Base-by-base conservation (phyloP, 1,140 invertebrate genomes). In the Drosophila kepulauana region DNA sequence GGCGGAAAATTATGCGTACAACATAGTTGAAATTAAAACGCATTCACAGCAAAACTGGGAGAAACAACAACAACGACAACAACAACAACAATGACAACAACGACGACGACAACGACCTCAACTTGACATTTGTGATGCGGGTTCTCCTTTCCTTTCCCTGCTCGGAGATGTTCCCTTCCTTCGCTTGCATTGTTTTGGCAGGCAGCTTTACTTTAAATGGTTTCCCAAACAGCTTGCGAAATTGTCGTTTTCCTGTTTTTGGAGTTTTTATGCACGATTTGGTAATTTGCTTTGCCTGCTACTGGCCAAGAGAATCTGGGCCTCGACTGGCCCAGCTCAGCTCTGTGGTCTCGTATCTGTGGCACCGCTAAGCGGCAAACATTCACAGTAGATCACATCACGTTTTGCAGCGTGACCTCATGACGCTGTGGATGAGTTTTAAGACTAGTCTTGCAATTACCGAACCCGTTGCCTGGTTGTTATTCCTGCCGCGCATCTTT, bases 1-100 rank as follows among this genome's bases (percentile, higher is more conserved):
- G 78, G 77, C 78, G 78, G 57, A 88, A 88, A 88, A 89, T 82
- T 73, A 84, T 89, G 84, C 85, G 85, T 75, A 43, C 46, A 66
- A 25, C 46, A 73, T 82, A 75, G 70, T 84, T 80, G 67, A 61
- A 77, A 77, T 65, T 30, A 49, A 82, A 87, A 77, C 71, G 56
- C 56, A 84, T 75, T 33, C 45, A 48, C 52, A 73, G 41, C 45
- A 62, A 25, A 38, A 25, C 38, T 45, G 16, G 57, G 6, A 51
- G 20, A 56, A 11, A 46, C 51, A 68, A 33, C 52, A 54, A 62
- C 33, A 3, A 35, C 46, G 41, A 62, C 16, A 1, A n/a, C 11
- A 35, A 67, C 16, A 51, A 30, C 28, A 54, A 63, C 58, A 20
- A 5, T 56, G 71, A 65, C 63, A 7, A 46, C 56, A 59, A 28